Conservation (phyloP, 2,113 vertebrate genomes). For the Corapipo altera region DNA sequence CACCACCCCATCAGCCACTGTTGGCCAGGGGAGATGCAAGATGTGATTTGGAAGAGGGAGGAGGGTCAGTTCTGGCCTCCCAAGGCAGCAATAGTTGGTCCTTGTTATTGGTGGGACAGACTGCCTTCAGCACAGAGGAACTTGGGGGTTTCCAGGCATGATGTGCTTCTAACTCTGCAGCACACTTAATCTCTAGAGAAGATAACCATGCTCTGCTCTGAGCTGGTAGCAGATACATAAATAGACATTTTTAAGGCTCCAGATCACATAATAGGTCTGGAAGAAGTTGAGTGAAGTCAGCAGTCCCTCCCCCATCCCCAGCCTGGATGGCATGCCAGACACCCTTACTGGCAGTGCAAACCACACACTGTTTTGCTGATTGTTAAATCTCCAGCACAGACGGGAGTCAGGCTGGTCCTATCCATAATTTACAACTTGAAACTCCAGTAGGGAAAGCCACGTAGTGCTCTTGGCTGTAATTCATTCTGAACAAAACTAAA, state of each 20-base stretch:
- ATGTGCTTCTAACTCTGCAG: not conserved
- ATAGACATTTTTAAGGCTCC: not conserved
- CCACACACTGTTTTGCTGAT: not conserved
- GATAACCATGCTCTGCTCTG: not conserved
- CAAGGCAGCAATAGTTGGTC: not conserved
- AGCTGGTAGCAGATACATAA: not conserved
- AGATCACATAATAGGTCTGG: not conserved
- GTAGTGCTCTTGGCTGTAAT: not conserved
- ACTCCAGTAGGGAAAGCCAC: not conserved
- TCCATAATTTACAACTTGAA: slow-evolving; percentile 54
- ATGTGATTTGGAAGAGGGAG: not conserved
- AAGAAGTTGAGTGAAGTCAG: not conserved
- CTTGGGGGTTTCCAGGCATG: not conserved
- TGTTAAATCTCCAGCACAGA: slow-evolving; percentile 13
- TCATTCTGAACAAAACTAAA: slow-evolving; percentile 4
- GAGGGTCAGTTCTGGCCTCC: not conserved
- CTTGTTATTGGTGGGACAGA: not conserved
- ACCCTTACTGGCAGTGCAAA: not conserved
- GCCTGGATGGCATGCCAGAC: not conserved
- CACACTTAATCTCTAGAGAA: not conserved
- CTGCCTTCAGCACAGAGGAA: not conserved
- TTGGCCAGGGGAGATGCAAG: not conserved
- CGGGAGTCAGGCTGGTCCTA: not conserved
- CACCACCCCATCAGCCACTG: not conserved
- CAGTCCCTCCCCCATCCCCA: not conserved